Conservation (phyloP, 2,888 invertebrate genomes). For the Julus scanicus region DNA sequence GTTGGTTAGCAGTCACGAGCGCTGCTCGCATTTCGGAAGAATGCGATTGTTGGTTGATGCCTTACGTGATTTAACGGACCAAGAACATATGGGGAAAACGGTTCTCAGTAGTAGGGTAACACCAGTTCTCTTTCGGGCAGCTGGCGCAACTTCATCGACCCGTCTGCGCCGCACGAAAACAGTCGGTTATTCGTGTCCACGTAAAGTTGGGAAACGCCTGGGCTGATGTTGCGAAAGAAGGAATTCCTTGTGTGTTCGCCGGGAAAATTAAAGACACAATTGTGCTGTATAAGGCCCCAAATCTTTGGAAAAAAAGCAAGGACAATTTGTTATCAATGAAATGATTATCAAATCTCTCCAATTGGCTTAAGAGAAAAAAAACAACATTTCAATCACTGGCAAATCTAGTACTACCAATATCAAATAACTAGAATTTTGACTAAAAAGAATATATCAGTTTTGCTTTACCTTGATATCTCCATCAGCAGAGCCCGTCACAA, state of each 20-base stretch:
- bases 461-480: slow-evolving; percentile 70
- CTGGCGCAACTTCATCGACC: slow-evolving; percentile 96
- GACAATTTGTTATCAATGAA: background rate
- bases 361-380: background rate
- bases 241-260: slow-evolving; percentile 96
- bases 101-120: slow-evolving; percentile 59
- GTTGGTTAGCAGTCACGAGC: background rate
- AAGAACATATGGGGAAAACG: background rate
- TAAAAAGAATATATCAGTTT: too few relatives aligned
- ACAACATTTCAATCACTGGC: background rate
- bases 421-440: too few relatives aligned
- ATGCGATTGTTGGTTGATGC: background rate
- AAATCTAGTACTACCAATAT: too few relatives aligned
- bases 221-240: slow-evolving; percentile 97
- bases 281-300: slow-evolving; percentile 91
- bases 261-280: slow-evolving; percentile 85
- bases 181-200: slow-evolving; percentile 89
- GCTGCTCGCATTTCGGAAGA: background rate
- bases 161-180: slow-evolving; percentile 99
- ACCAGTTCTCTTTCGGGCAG: slow-evolving; percentile 76
- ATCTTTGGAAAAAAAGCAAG: slow-evolving; percentile 73
- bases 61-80: background rate
- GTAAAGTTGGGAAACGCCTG: slow-evolving; percentile 95
- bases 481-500: slow-evolving; percentile 84
- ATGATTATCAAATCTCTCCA: too few relatives aligned